Evolutionary conservation across 2,113 vertebrate genomes (phyloP).

Genomic region (Calypte anna): DNA sequence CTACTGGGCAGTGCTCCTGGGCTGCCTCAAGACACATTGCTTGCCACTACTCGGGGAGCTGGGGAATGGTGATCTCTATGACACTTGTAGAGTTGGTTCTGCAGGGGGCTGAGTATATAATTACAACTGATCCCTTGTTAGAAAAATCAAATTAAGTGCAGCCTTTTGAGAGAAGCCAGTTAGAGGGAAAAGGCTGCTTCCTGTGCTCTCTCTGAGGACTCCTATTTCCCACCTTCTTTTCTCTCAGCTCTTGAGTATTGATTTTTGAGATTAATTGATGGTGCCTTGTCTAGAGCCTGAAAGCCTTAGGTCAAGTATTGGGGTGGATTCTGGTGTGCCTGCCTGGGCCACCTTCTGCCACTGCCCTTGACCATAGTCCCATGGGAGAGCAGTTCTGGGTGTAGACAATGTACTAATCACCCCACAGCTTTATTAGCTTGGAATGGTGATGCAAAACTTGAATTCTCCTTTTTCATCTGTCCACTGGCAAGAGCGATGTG

Average conservation of each 20-base stretch:
- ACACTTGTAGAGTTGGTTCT: background rate
- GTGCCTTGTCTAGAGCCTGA: background rate
- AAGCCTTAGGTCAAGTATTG: background rate
- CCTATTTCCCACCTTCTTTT: background rate
- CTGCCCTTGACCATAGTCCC: accelerated
- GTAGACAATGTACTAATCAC: accelerated
- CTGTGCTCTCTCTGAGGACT: background rate
- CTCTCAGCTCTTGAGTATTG: background rate
- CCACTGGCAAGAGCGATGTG: background rate
- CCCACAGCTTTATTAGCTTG: background rate
- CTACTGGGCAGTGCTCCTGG: background rate
- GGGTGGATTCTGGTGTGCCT: background rate
- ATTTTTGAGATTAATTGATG: background rate
- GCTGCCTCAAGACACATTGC: background rate
- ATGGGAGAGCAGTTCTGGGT: accelerated
- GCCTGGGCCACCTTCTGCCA: background rate
- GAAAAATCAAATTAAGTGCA: background rate
- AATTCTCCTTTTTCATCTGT: background rate
- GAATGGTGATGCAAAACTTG: background rate
- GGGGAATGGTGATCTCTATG: background rate
- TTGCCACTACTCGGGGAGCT: background rate
- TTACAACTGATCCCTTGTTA: background rate
- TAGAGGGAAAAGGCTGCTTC: background rate
- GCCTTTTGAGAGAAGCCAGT: background rate
- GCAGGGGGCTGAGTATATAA: background rate